These are phyloP conservation scores for Barbus barbus DNA, from an alignment of 2,113 vertebrate genomes.

Conservation along the genomic window DNA sequence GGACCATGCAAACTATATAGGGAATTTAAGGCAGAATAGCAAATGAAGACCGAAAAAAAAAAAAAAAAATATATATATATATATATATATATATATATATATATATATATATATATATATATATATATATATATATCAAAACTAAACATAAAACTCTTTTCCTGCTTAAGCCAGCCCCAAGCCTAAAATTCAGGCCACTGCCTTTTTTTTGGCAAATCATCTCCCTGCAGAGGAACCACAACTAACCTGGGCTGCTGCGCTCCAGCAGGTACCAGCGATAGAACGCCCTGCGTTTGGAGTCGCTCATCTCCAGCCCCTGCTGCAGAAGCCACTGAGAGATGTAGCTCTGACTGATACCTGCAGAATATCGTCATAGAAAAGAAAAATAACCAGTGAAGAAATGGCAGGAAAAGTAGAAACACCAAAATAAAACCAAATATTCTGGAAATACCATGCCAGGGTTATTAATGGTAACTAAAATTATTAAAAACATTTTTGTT, in stretches of 20 bases:
- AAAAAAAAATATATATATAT: too few relatives aligned
- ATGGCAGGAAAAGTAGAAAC: background rate
- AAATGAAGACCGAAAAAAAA: slow-evolving; percentile 4
- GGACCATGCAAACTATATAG: slow-evolving; percentile 53
- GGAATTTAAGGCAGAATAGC: slow-evolving; percentile 49
- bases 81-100: too few relatives aligned
- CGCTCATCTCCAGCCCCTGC: slow-evolving; percentile 84
- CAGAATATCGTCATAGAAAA: background rate
- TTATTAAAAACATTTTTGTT: background rate
- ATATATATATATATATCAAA: too few relatives aligned
- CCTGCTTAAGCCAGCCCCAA: background rate
- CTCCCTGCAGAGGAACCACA: background rate
- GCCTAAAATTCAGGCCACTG: slow-evolving; percentile 11
- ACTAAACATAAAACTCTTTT: background rate
- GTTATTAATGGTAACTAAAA: background rate
- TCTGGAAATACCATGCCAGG: too few relatives aligned
- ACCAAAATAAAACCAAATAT: background rate
- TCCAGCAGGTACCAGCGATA: slow-evolving; percentile 85
- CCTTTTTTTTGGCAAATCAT: slow-evolving; percentile 39
- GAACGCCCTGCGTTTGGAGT: slow-evolving; percentile 81
- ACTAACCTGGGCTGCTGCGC: slow-evolving; percentile 80
- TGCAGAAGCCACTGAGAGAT: slow-evolving; percentile 84
- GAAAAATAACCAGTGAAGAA: background rate
- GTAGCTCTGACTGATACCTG: slow-evolving; percentile 84
- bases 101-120: too few relatives aligned